Evolutionary conservation across 2,888 invertebrate species (phyloP).

Genomic region (Molorchus minor): DNA sequence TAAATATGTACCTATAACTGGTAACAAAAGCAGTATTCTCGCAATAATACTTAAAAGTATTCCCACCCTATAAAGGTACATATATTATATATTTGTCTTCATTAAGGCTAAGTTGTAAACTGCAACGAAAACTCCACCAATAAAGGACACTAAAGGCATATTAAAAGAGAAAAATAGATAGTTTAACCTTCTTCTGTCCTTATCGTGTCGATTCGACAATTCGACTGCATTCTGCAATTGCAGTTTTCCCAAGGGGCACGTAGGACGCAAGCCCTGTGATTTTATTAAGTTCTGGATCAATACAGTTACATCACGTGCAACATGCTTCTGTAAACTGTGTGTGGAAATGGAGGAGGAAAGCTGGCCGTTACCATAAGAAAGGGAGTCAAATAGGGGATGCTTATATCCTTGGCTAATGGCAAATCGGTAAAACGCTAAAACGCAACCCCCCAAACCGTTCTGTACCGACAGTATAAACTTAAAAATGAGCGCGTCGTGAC

Average conservation of each 20-base stretch:
- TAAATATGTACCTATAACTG: no score
- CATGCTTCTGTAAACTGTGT: conserved; percentile 15
- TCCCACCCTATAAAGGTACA: no score
- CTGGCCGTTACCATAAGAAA: conserved; percentile 10
- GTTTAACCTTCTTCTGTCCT: no score
- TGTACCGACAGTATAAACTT: conserved; percentile 11
- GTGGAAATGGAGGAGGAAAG: conserved; percentile 23
- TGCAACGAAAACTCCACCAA: no score
- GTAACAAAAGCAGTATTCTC: no score
- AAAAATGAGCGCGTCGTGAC: conserved; percentile 17
- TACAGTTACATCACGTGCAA: conserved; percentile 15
- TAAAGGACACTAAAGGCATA: no score
- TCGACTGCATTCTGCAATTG: no score
- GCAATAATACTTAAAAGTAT: no score
- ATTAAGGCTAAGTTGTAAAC: no score
- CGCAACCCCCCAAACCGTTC: conserved; percentile 4
- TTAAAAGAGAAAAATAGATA: no score
- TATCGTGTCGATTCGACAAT: no score
- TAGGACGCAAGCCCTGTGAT: background rate
- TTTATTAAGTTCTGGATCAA: conserved; percentile 10
- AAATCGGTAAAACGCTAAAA: conserved; percentile 10
- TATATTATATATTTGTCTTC: no score
- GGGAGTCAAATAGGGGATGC: conserved; percentile 20
- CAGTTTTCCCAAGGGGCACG: background rate
- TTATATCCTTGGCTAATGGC: conserved; percentile 13